These are phyloP conservation scores for Macaria liturata DNA, from an alignment of 2,888 invertebrate species.

Conservation along the genomic window DNA sequence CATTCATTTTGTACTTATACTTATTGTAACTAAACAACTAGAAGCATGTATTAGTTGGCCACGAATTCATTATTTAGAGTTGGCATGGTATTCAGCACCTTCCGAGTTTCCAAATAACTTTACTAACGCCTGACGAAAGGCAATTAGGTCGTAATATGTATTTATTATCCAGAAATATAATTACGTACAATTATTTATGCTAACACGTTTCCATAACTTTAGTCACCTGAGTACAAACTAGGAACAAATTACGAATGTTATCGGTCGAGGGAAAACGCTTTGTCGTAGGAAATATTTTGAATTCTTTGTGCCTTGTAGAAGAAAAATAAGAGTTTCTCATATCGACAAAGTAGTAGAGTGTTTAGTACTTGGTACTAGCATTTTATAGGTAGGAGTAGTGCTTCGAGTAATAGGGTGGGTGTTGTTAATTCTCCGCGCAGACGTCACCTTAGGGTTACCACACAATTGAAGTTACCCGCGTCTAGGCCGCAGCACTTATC, in stretches of 20 bases:
- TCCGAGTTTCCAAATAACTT: not conserved
- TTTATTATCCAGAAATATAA: conserved; percentile 10
- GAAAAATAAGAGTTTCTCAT: conserved; percentile 7
- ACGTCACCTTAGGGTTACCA: conserved; percentile 58
- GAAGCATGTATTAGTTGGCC: too few species aligned
- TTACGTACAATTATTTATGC: conserved; percentile 11
- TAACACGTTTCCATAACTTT: conserved; percentile 21
- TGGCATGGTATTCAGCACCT: too few species aligned
- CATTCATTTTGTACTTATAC: too few species aligned
- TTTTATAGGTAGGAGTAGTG: conserved; percentile 11
- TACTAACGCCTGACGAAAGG: conserved; percentile 9
- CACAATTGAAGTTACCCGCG: conserved; percentile 36
- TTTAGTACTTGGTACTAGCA: conserved; percentile 5
- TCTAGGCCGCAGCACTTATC: conserved; percentile 25
- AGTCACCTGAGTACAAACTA: conserved; percentile 11
- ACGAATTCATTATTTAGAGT: too few species aligned
- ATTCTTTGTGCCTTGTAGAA: not conserved
- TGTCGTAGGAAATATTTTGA: not conserved
- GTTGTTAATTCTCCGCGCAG: conserved; percentile 72
- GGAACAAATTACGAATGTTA: conserved; percentile 7
- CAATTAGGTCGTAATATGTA: conserved; percentile 9
- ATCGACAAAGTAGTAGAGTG: conserved; percentile 11
- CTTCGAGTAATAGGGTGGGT: conserved; percentile 52
- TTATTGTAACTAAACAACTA: too few species aligned
- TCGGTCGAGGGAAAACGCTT: not conserved